Percentiles rank a stretch among this genome's conserved stretches.
phyloP scores from a whole-genome alignment of 2,113 vertebrate species.

The Oncorhynchus nerka region DNA sequence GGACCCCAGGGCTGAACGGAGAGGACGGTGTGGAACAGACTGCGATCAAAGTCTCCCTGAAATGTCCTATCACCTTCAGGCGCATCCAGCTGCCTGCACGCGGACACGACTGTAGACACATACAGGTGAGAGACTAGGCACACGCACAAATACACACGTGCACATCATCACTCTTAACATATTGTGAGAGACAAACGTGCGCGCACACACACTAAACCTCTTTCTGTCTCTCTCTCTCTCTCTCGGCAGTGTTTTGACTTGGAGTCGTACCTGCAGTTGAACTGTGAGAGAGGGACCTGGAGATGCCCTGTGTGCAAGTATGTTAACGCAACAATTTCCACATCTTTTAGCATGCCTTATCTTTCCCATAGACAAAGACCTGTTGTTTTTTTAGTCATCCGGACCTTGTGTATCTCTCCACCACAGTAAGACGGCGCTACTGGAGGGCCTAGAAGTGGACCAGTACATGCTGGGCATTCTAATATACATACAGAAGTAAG shows the following conservation, averaged over 20 bases:
- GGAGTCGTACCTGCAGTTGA: conserved; percentile 85
- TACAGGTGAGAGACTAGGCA: conserved; percentile 78
- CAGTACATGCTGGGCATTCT: conserved; percentile 97
- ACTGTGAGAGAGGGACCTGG: conserved; percentile 83
- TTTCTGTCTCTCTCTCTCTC: not conserved
- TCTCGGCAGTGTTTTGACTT: conserved; percentile 83
- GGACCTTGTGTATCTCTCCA: not conserved
- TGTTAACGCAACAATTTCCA: conserved; percentile 21
- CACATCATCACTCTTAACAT: not conserved
- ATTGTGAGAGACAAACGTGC: too few species aligned
- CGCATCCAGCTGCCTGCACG: conserved; percentile 93
- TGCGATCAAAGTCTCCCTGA: conserved; percentile 95
- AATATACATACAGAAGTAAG: conserved; percentile 92
- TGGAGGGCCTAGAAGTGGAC: conserved; percentile 94
- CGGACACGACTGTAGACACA: conserved; percentile 92
- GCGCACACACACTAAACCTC: not conserved
- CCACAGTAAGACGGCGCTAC: conserved; percentile 88
- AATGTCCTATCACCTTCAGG: conserved; percentile 96
- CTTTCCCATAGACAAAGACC: not conserved
- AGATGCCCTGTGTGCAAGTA: conserved; percentile 81
- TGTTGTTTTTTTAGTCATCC: not conserved
- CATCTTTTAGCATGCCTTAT: not conserved
- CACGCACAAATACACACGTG: not conserved
- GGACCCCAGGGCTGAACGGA: conserved; percentile 88
- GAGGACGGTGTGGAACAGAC: conserved; percentile 96